Conservation (phyloP, 2,888 invertebrate genomes). For the Andrena marginata region DNA sequence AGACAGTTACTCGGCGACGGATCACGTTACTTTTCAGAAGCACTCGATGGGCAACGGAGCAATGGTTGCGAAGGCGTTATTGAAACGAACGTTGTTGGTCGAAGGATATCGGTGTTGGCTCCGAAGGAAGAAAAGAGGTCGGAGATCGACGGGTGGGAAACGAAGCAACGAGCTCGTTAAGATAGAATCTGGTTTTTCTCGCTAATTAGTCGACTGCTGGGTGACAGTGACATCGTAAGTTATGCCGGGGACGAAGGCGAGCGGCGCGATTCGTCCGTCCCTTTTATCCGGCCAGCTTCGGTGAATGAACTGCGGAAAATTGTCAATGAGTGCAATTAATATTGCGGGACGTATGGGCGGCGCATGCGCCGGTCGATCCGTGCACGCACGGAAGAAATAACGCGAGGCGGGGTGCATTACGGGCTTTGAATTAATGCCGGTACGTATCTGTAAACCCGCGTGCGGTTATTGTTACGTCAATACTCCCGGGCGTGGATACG, state of each 20-base stretch:
- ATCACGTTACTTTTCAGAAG: conserved; percentile 17
- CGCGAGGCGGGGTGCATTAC: conserved; percentile 28
- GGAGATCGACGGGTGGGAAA: not conserved
- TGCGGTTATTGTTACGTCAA: conserved; percentile 48
- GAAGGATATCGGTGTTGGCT: not conserved
- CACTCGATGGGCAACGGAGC: not conserved
- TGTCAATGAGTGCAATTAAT: conserved; percentile 83
- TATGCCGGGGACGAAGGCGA: conserved; percentile 14
- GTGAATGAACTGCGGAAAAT: conserved; percentile 80
- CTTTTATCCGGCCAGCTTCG: conserved; percentile 63
- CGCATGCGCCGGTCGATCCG: conserved; percentile 42
- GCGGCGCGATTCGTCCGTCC: conserved; percentile 40
- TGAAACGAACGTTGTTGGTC: not conserved
- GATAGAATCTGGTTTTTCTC: not conserved
- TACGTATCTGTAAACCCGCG: conserved; percentile 42
- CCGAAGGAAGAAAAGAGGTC: not conserved
- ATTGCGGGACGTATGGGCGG: conserved; percentile 71
- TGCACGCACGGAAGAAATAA: conserved; percentile 8
- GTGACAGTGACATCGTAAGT: conserved; percentile 45
- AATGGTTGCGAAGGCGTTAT: not conserved
- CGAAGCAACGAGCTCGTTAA: conserved; percentile 14
- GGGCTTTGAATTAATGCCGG: conserved; percentile 29
- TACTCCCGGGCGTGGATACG: conserved; percentile 49
- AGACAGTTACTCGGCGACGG: conserved; percentile 17
- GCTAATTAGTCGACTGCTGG: conserved; percentile 22